Base-by-base conservation (phyloP, 1,140 invertebrate species). In the Bradynema listronoti region DNA sequence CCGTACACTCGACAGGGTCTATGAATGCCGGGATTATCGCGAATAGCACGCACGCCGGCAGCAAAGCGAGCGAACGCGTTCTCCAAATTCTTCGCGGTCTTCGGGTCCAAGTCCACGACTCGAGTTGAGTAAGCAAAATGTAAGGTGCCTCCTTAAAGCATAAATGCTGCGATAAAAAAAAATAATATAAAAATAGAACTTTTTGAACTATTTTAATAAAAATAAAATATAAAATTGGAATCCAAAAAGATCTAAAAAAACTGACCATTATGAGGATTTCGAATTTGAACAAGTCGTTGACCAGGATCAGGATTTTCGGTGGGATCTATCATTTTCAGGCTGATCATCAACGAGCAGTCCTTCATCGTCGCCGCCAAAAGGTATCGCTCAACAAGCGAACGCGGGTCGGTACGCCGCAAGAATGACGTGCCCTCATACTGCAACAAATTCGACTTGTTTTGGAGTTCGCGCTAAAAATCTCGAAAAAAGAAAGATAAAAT, bases 281-380 rank as follows among this genome's bases (percentile, higher is more conserved):
- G n/a, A n/a, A n/a, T n/a, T n/a, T n/a, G n/a, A n/a, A n/a, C n/a
- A n/a, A 16, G 33, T 57, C 19, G 30, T 9, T 27, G 5, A 51
- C 16, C 32, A 24, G 1, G 33, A 4, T 58, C 2, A 34, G 24
- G n/a, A n/a, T n/a, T n/a, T 11, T 30, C 16, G 0, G 56, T 4
- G 49, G n/a, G 4, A 27, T 22, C 11, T 30, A 53, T 22, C 5
- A 58, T n/a, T 50, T 36, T 52, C 25, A 67, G 30, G 53, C 49
- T 73, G 34, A 66, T 51, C 61, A 69, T 72, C 39, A 75, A 45
- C 25, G 58, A 63, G 46, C 73, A 76, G 54, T 76, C 74, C 47
- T 77, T 77, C 54, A 78, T 65, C 9, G 75, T 77, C n/a, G 64
- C 74, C n/a, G 75, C 70, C 5, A 77, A 39, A 39, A 77, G 65